A percentile compares a stretch with the other conserved stretches of the same genome.
phyloP scores from a whole-genome alignment of 2,797 vertebrate genomes.

The Anas flavirostris region DNA sequence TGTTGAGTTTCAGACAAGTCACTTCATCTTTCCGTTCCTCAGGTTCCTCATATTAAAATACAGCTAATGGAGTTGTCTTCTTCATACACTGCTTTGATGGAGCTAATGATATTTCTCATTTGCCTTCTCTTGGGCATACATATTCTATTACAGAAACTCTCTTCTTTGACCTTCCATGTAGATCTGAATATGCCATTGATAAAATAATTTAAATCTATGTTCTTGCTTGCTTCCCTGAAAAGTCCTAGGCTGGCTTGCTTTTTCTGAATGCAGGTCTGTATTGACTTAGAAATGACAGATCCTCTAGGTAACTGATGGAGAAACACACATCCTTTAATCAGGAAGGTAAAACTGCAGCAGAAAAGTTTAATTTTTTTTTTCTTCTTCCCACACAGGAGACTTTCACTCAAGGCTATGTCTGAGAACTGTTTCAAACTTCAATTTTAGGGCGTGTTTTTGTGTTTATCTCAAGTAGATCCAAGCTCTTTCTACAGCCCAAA shows the following conservation, averaged over 20 bases:
- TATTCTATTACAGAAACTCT: not conserved
- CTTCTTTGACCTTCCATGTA: not conserved
- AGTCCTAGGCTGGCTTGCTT: not conserved
- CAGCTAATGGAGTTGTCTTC: not conserved
- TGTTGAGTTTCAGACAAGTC: not conserved
- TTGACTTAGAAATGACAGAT: not conserved
- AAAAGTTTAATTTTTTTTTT: slow-evolving; percentile 26
- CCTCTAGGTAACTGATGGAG: not conserved
- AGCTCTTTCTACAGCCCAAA: not conserved
- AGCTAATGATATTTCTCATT: not conserved
- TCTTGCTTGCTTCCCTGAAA: not conserved
- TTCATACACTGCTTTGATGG: not conserved
- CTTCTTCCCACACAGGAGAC: slow-evolving; percentile 13
- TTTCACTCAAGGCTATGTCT: slow-evolving; percentile 24
- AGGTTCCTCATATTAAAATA: not conserved
- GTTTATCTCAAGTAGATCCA: not conserved
- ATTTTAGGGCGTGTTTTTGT: not conserved
- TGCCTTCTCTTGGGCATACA: not conserved
- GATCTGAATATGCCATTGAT: not conserved
- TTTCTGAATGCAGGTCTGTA: not conserved
- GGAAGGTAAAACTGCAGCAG: not conserved
- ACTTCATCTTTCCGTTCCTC: not conserved
- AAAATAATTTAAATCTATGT: not conserved
- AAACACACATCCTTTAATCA: slow-evolving; percentile 5
- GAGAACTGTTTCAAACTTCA: not conserved